Conservation (phyloP, 2,113 vertebrate species). For the Sakesphorus luctuosus region DNA sequence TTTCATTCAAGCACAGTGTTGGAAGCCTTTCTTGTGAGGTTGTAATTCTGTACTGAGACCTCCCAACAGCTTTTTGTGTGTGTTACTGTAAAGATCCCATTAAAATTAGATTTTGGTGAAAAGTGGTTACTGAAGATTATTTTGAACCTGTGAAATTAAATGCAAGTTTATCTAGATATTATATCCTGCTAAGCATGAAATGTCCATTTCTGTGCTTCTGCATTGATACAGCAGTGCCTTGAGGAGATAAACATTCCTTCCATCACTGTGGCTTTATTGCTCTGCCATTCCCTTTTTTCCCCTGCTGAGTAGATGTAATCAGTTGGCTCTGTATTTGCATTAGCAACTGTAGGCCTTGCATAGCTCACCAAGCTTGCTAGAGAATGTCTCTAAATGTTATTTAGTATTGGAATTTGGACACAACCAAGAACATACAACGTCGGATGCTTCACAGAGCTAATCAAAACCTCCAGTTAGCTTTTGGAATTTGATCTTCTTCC, state of each 20-base stretch:
- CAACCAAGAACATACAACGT: rapidly evolving
- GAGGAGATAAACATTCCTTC: not conserved
- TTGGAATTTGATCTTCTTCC: not conserved
- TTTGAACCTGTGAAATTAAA: not conserved
- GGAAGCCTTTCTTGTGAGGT: not conserved
- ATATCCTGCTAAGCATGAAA: not conserved
- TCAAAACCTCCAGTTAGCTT: not conserved
- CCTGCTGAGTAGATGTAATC: not conserved
- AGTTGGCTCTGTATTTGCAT: not conserved
- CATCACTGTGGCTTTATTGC: not conserved
- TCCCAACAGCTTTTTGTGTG: not conserved
- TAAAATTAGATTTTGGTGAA: not conserved
- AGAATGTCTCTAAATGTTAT: not conserved
- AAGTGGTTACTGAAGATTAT: not conserved
- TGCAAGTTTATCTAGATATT: not conserved
- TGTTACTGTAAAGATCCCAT: not conserved
- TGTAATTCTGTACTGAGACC: not conserved
- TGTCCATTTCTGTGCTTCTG: not conserved
- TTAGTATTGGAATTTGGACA: not conserved
- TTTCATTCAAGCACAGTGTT: not conserved
- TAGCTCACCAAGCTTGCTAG: not conserved
- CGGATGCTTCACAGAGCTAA: not conserved
- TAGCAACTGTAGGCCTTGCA: not conserved
- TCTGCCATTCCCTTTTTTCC: not conserved
- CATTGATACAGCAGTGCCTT: not conserved